Base-by-base conservation (phyloP, 2,797 vertebrate species). In the Sebastes nivosus region DNA sequence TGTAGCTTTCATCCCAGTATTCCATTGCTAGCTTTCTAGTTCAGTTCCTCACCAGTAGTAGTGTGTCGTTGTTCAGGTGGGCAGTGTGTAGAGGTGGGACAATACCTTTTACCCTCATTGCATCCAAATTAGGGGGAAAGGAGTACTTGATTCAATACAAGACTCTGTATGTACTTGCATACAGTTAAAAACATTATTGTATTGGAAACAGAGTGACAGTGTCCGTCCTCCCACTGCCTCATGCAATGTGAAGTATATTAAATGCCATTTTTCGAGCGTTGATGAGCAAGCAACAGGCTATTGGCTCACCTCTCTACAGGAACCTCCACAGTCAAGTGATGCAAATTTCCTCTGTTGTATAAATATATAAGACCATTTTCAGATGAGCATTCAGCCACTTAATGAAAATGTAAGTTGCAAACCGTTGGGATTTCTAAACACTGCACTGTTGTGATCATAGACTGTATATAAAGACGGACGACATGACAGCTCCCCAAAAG, bases 1-100 rank as follows among this genome's bases (percentile, higher is more conserved):
- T n/a, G n/a, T 83, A 71, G 79, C 65, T 64, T 68, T 74, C 84
- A 90, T 88, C 68, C 65, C 86, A 66, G 83, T 82, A 25, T 76
- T 85, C 63, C 87, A 93, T 91, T 77, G 83, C 90, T 94, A 93
- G 90, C 92, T 92, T 87, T 91, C 92, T 92, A 93, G 92, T 91
- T 90, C 91, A 92, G 92, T 93, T 95, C 93, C 93, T 95, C 92
- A 89, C 91, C 92, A 92, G 95, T 92, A 91, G 86, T 83, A 80
- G 70, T 89, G 86, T 90, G 82, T 88, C 67, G n/a, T 72, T 92
- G 88, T 89, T 89, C 70, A 89, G 68, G 82, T 85, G 83, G 82
- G 88, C 83, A 83, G 81, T 80, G 78, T 92, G 87, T 73, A 34
- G 88, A 91, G 89, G 83, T 89, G 90, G 83, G 82, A 70, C 81